These are phyloP conservation scores for Cryptosula pallasiana DNA, from an alignment of 2,888 invertebrate species.

Conservation along the genomic window DNA sequence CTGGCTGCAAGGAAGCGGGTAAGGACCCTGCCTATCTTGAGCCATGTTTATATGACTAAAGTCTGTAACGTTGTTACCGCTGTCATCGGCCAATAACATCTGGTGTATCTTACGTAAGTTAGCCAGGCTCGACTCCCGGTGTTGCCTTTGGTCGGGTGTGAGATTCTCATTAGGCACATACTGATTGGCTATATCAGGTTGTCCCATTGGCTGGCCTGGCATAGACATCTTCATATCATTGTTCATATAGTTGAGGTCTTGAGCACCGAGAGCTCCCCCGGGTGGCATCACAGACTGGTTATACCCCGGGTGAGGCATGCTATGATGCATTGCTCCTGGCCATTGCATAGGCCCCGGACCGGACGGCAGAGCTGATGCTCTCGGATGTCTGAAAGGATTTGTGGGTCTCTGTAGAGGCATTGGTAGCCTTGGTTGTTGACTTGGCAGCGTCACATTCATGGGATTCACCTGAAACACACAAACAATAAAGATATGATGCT, in stretches of 20 bases:
- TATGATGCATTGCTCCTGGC: background rate
- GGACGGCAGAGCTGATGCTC: background rate
- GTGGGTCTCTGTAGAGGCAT: background rate
- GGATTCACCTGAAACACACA: background rate
- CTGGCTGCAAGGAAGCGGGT: background rate
- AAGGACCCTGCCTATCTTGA: background rate
- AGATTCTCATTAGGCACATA: constrained; percentile 68
- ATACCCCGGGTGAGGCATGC: background rate
- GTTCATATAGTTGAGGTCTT: background rate
- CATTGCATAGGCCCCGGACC: background rate
- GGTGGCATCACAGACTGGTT: background rate
- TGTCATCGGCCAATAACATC: constrained; percentile 75
- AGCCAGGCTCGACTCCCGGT: constrained; percentile 86
- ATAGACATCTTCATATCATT: background rate
- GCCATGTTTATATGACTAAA: constrained; percentile 26
- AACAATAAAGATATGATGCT: no score
- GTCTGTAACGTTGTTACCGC: background rate
- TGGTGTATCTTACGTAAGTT: constrained; percentile 87
- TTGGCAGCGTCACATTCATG: background rate
- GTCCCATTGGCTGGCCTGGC: background rate
- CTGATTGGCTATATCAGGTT: constrained; percentile 39
- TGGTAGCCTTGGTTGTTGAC: background rate
- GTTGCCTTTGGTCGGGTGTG: constrained; percentile 89
- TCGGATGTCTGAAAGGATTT: background rate
- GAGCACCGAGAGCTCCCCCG: background rate